Conservation (phyloP, 2,888 invertebrate genomes). For the Melanostoma scalare region DNA sequence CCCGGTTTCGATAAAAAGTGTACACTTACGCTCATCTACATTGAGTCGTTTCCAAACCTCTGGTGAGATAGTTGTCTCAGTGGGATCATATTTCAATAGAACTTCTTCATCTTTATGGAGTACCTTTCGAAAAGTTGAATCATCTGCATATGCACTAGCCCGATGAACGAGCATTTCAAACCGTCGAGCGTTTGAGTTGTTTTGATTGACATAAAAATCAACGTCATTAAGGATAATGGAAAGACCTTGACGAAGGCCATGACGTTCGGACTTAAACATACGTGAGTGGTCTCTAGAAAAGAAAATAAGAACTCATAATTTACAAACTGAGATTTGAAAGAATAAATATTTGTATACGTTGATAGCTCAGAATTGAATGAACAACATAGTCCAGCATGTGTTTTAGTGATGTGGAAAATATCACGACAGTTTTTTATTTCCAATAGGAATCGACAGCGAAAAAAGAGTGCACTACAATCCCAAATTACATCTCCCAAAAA, state of each 20-base stretch:
- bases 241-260: conserved; percentile 36
- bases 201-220: neutral
- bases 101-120: conserved; percentile 77
- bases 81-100: conserved; percentile 76
- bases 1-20: conserved; percentile 81
- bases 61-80: conserved; percentile 77
- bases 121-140: conserved; percentile 76
- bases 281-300: neutral
- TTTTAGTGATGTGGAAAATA: conserved; percentile 83
- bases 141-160: conserved; percentile 78
- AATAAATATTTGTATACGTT: conserved; percentile 37
- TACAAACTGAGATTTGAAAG: conserved; percentile 1
- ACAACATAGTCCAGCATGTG: conserved; percentile 84
- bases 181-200: conserved; percentile 76
- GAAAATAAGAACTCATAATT: neutral
- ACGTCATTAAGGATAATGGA: conserved; percentile 38
- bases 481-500: conserved; percentile 82
- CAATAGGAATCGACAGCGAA: conserved; percentile 82
- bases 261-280: conserved; percentile 1
- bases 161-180: conserved; percentile 79
- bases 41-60: conserved; percentile 76
- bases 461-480: conserved; percentile 83
- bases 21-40: conserved; percentile 83
- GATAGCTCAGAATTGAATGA: conserved; percentile 83
- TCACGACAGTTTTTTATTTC: conserved; percentile 81